Evolutionary conservation across 2,113 vertebrate genomes (phyloP).

Genomic region (Notothenia coriiceps): DNA sequence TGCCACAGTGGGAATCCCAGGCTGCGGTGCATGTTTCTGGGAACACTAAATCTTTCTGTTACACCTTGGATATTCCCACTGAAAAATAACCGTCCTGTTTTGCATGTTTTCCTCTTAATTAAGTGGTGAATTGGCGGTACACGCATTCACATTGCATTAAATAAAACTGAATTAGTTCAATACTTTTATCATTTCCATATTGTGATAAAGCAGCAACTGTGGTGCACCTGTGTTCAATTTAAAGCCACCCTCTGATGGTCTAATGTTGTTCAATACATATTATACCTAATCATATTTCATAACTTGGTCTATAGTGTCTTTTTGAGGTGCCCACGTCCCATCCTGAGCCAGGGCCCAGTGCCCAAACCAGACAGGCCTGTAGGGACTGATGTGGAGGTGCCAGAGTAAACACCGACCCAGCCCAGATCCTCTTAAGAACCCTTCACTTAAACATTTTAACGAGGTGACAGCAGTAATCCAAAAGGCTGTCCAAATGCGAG

Average conservation of each 20-base stretch:
- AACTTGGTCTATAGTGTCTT: constrained; percentile 34
- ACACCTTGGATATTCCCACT: constrained; percentile 6
- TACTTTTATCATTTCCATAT: constrained; percentile 1
- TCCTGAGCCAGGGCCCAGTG: constrained; percentile 41
- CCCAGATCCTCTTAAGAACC: constrained; percentile 68
- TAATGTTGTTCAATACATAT: constrained; percentile 6
- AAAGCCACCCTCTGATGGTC: constrained; percentile 26
- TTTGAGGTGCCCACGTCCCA: constrained; percentile 48
- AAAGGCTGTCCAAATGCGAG: constrained; percentile 45
- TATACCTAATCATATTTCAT: constrained; percentile 52
- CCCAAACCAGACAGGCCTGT: constrained; percentile 54
- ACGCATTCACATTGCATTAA: background rate
- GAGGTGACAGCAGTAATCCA: constrained; percentile 70
- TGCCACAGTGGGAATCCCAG: constrained; percentile 26
- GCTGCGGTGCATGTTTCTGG: constrained; percentile 8
- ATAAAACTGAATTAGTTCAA: background rate
- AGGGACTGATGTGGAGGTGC: constrained; percentile 53
- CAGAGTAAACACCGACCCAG: constrained; percentile 70
- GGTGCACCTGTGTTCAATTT: constrained; percentile 18
- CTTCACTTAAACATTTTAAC: constrained; percentile 75
- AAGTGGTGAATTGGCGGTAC: background rate
- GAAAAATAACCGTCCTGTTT: constrained; percentile 19
- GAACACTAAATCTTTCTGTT: constrained; percentile 19
- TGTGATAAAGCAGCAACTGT: background rate
- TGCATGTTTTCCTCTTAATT: constrained; percentile 5